Conservation (phyloP, 1,140 invertebrate species). For the Hylyphantes graminicola region DNA sequence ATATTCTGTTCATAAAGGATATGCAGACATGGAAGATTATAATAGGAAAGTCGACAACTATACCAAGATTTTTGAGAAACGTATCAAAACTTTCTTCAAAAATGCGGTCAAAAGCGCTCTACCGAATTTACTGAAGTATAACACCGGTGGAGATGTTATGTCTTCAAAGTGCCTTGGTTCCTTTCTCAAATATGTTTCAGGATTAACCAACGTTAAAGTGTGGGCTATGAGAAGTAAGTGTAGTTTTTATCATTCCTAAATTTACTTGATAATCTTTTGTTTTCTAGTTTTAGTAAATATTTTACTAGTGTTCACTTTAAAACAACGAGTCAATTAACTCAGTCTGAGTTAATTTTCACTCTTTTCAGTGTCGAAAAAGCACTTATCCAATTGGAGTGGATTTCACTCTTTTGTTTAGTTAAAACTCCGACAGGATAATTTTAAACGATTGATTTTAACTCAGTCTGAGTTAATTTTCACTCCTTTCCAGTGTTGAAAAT, state of each 20-base stretch:
- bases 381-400: too few relatives aligned
- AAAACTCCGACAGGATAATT: too few relatives aligned
- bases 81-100: conserved; percentile 31
- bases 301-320: too few relatives aligned
- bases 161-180: conserved; percentile 10
- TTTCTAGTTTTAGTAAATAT: background rate
- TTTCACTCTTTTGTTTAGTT: too few relatives aligned
- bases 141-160: conserved; percentile 6
- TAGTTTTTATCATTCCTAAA: too few relatives aligned
- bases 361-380: too few relatives aligned
- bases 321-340: too few relatives aligned
- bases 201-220: conserved; percentile 16
- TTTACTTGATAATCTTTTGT: background rate
- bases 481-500: too few relatives aligned
- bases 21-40: background rate
- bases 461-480: too few relatives aligned
- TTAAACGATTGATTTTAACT: too few relatives aligned
- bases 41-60: background rate
- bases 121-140: conserved; percentile 1
- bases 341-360: too few relatives aligned
- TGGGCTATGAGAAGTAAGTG: conserved; percentile 52
- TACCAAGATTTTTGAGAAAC: conserved; percentile 25
- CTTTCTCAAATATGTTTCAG: conserved; percentile 37
- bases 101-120: conserved; percentile 25
- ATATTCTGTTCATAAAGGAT: too few relatives aligned